Percentiles rank a stretch among this genome's conserved stretches.
phyloP scores from a whole-genome alignment of 1,140 invertebrate genomes.

The Diorhabda sublineata region DNA sequence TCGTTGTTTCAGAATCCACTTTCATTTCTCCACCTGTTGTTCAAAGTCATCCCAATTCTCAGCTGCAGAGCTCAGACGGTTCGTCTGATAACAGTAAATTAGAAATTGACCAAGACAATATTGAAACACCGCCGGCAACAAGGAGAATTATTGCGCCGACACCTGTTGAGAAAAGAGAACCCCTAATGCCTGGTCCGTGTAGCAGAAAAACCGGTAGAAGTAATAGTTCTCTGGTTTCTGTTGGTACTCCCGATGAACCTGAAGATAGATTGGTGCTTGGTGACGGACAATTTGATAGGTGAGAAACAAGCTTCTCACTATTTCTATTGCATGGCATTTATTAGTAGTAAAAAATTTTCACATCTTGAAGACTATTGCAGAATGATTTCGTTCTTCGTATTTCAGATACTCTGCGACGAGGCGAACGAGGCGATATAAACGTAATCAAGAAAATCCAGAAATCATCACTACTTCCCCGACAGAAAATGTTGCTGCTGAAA shows the following conservation, averaged over 20 bases:
- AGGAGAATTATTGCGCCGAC: constrained; percentile 62
- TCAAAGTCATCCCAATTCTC: background rate
- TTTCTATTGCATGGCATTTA: no score
- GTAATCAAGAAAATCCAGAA: constrained; percentile 54
- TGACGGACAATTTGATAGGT: constrained; percentile 71
- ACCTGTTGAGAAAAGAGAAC: constrained; percentile 57
- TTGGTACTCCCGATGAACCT: constrained; percentile 42
- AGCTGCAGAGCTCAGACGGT: background rate
- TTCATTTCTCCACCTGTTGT: background rate
- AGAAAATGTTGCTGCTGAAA: constrained; percentile 49
- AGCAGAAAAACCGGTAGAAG: constrained; percentile 48
- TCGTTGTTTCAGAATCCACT: background rate
- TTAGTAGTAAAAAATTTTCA: no score
- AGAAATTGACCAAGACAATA: constrained; percentile 86
- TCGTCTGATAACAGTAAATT: background rate
- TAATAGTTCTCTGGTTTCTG: constrained; percentile 12
- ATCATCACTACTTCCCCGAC: constrained; percentile 50
- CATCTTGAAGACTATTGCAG: no score
- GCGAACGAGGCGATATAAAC: constrained; percentile 76
- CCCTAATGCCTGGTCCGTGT: constrained; percentile 46
- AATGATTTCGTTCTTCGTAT: background rate
- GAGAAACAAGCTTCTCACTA: background rate
- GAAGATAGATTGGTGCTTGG: constrained; percentile 54
- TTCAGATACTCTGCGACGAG: constrained; percentile 70
- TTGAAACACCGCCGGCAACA: constrained; percentile 80